These are phyloP conservation scores for Tricholaema leucomelas DNA, from an alignment of 2,113 vertebrate genomes.

Conservation along the genomic window DNA sequence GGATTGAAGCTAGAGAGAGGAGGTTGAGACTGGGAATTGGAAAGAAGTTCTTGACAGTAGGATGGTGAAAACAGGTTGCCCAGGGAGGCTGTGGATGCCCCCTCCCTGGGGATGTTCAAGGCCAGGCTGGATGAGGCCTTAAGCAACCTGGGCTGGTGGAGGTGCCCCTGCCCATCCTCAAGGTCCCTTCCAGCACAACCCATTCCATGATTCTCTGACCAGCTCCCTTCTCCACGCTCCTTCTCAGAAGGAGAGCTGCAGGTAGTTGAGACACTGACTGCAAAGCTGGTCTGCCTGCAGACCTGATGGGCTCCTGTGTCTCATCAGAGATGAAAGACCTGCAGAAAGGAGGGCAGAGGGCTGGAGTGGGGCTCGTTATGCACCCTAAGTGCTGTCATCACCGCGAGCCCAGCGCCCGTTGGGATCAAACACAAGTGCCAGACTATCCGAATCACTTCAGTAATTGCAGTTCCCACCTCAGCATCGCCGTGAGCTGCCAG, in stretches of 20 bases:
- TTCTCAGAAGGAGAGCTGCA: background rate
- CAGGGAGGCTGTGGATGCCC: too few relatives aligned
- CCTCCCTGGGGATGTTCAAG: too few relatives aligned
- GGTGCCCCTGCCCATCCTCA: background rate
- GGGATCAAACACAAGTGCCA: constrained; percentile 40
- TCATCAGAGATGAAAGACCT: constrained; percentile 29
- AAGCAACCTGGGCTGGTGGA: background rate
- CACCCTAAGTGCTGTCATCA: constrained; percentile 51
- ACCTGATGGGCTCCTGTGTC: background rate
- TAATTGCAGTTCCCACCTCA: constrained; percentile 63
- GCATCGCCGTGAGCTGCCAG: constrained; percentile 30
- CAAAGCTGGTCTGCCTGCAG: background rate
- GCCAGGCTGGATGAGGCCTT: too few relatives aligned
- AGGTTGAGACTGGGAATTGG: too few relatives aligned
- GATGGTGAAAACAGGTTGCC: too few relatives aligned
- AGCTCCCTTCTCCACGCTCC: background rate
- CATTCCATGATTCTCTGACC: background rate
- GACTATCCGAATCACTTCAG: constrained; percentile 60
- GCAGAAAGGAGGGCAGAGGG: constrained; percentile 37
- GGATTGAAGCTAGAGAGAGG: too few relatives aligned
- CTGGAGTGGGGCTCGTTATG: constrained; percentile 46
- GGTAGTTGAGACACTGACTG: background rate
- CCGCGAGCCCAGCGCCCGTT: constrained; percentile 28
- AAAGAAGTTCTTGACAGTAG: too few relatives aligned
- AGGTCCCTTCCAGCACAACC: too few relatives aligned